Base-by-base conservation (phyloP, 2,888 invertebrate genomes). In the Galerucella pusilla region DNA sequence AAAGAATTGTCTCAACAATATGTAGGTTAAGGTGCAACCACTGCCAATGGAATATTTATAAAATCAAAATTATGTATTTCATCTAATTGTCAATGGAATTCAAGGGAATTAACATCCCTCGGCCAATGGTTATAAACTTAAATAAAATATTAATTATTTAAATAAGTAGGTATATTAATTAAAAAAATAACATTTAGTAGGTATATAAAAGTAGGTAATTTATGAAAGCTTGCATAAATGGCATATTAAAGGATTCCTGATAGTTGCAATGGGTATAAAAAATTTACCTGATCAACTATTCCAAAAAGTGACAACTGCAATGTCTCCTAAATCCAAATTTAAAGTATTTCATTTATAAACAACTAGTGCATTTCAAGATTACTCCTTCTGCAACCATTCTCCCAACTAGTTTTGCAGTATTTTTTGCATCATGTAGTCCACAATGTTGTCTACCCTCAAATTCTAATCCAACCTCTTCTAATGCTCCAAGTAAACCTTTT, bases 381-480 rank as follows among this genome's bases (percentile, higher is more conserved):
- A 90, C 90, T 20, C 92, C 92, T 85, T 91, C 91, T 70, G 85
- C 81, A 45, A 90, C 87, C 90, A 92, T 90, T 85, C 89, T 89
- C 81, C 87, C 89, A 49, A 90, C 89, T 71, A 92, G 85, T 61
- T 85, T 86, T 12, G 91, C 92, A 65, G 92, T 90, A 84, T 92
- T 92, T 79, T 89, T 88, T 14, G 92, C 90, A 86, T 92, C 92
- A 85, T 90, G 88, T 52, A 91, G 86, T 54, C 92, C 92, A 65
- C 91, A 91, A 82, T 92, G 92, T 78, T 91, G 88, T 67, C 89
- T 87, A 7, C 92, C 92, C 80, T 90, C 89, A 85, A 92, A 92
- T 14, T 85, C 80, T 64, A 92, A 84, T 0, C 91, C 91, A 14
- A 91, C 86, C 82, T 91, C 90, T 59, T 85, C 85, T 28, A 92